phyloP scores from a whole-genome alignment of 2,888 invertebrate genomes.

The Hartigia nigra region DNA sequence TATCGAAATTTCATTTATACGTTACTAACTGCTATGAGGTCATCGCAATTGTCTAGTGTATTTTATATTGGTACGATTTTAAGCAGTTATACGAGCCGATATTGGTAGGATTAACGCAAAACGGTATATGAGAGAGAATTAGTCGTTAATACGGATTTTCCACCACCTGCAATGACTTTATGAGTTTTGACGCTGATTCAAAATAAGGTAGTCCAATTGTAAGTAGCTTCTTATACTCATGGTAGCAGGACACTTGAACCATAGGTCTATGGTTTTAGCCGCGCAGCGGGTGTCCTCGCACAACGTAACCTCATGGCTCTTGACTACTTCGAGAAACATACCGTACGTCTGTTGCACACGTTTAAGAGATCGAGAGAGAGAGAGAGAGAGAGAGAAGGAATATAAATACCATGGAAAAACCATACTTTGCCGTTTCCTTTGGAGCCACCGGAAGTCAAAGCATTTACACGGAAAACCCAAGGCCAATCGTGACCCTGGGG shows the following conservation, averaged over 20 bases:
- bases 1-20: neutral
- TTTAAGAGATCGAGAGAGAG: slow-evolving; percentile 9
- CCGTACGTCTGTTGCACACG: neutral
- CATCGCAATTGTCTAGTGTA: neutral
- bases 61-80: neutral
- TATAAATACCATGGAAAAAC: neutral
- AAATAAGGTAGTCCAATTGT: neutral
- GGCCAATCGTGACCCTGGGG: neutral
- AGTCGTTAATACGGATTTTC: neutral
- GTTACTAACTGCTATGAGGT: too few relatives aligned
- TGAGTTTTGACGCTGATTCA: neutral
- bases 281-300: neutral
- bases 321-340: neutral
- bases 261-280: neutral
- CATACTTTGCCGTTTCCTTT: neutral
- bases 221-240: neutral
- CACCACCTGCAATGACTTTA: neutral
- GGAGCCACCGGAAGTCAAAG: neutral
- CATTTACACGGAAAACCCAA: neutral
- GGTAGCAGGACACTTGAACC: neutral
- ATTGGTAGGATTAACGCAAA: neutral
- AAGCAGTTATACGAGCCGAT: neutral
- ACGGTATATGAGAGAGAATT: neutral
- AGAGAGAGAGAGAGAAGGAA: slow-evolving; percentile 4
- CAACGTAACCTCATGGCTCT: neutral